Conservation (phyloP, 2,113 vertebrate species). For the Elanus axillaris region DNA sequence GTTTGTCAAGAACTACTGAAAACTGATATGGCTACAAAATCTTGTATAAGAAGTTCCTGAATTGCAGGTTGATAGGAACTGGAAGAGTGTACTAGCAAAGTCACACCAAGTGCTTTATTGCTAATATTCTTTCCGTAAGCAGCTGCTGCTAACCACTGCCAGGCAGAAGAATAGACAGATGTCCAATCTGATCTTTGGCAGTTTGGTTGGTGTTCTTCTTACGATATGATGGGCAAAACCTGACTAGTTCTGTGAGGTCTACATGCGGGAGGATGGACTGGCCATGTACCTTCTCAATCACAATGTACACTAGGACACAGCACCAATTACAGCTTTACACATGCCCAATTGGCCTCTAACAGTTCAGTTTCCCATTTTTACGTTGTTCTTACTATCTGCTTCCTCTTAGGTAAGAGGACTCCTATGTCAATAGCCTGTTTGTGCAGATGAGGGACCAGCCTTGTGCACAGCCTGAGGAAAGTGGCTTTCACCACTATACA, state of each 20-base stretch:
- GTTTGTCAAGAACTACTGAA: not conserved
- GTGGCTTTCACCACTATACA: not conserved
- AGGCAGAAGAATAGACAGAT: not conserved
- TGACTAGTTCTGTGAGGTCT: not conserved
- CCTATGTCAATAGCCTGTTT: not conserved
- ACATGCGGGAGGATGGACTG: not conserved
- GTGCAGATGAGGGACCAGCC: not conserved
- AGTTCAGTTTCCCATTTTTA: not conserved
- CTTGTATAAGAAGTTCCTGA: not conserved
- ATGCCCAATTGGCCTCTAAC: not conserved
- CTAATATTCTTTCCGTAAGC: not conserved
- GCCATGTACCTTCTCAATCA: not conserved
- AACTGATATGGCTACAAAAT: not conserved
- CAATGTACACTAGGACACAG: not conserved
- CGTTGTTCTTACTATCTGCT: not conserved
- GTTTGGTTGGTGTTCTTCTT: not conserved
- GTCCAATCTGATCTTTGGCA: not conserved
- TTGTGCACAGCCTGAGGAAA: not conserved
- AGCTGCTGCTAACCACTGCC: not conserved
- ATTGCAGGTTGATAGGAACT: not conserved
- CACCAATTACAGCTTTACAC: not conserved
- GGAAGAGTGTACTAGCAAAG: not conserved
- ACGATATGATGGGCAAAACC: not conserved
- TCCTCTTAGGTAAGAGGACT: not conserved
- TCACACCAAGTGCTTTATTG: not conserved